Base-by-base conservation (phyloP, 2,113 vertebrate species). In the Pseudopipra pipra region DNA sequence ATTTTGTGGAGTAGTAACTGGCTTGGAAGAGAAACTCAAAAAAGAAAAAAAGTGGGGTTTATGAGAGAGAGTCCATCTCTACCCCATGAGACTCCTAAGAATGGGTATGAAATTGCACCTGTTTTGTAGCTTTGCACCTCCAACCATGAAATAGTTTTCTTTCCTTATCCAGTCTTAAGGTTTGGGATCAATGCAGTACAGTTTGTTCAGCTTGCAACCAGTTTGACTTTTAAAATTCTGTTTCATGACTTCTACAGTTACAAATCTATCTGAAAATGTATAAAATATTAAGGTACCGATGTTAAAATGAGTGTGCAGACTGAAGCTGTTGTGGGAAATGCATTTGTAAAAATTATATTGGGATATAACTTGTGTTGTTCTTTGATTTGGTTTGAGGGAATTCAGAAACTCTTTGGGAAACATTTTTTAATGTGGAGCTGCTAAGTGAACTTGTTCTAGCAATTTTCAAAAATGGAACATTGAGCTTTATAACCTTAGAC, bases 401-500 rank as follows among this genome's bases (percentile, higher is more conserved):
- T 76, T 82, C 31, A 65, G 68, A 91, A 93, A 54, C 24, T 61
- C 41, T 85, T 70, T 46, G 83, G 73, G 72, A 95, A 92, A 44
- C 5, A 18, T 56, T 95, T 61, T 90, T 90, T 85, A 81, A 72
- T 6, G 0, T 27, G 9, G 41, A 79, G 10, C 37, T 81, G 52
- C 54, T 43, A 92, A 80, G 65, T 21, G 68, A 84, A 65, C 55
- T 90, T 77, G 43, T 80, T 92, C 43, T 87, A 76, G 28, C 25
- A 56, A 23, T 93, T 66, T 85, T 87, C 61, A n/a, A 66, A 90
- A 92, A 74, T 54, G 61, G 33, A 82, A 8, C 3, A 0, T 25
- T 94, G 66, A 85, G 80, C 61, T 93, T 93, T 90, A 62, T 95
- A 84, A 92, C 93, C 94, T 94, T 81, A 92, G 88, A 92, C 76